Percentiles rank a stretch among this genome's conserved stretches.
Evolutionary conservation across 2,113 vertebrate genomes (phyloP).

Genomic region (Pollachius pollachius): DNA sequence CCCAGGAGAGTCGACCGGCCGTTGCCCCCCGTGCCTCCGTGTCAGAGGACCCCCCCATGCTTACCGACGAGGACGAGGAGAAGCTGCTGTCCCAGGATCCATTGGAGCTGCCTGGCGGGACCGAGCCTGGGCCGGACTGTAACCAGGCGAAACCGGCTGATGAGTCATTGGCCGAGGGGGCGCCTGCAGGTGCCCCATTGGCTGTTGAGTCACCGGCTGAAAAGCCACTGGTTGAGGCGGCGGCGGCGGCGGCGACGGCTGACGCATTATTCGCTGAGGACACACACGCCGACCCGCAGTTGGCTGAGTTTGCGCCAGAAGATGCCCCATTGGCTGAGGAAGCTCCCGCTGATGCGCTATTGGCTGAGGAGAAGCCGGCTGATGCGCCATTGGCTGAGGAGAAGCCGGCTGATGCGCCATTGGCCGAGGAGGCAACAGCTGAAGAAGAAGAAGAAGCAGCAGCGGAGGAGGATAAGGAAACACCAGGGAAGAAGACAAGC

Average conservation of each 20-base stretch:
- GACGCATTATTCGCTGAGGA: too few relatives aligned
- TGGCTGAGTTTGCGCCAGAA: too few relatives aligned
- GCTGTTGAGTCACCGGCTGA: not conserved
- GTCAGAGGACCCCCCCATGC: too few relatives aligned
- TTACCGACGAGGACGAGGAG: too few relatives aligned
- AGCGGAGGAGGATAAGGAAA: constrained; percentile 37
- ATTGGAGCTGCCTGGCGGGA: constrained; percentile 16
- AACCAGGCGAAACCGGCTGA: not conserved
- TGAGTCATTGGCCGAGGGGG: not conserved
- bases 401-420: not conserved
- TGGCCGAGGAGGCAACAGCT: not conserved
- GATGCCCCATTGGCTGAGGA: not conserved
- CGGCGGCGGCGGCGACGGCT: not conserved
- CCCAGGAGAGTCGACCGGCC: too few relatives aligned
- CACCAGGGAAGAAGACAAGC: constrained; percentile 30
- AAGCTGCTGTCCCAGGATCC: not conserved
- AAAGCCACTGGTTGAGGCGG: not conserved
- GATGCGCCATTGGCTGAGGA: too few relatives aligned
- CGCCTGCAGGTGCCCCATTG: too few relatives aligned
- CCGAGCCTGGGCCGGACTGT: constrained; percentile 17
- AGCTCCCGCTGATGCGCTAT: not conserved
- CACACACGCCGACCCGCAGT: too few relatives aligned
- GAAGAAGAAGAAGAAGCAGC: constrained; percentile 18
- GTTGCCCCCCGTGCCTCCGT: too few relatives aligned
- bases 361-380: not conserved